Percentiles rank a stretch among this genome's conserved stretches.
phyloP scores from a whole-genome alignment of 2,888 invertebrate genomes.

The Prosapia bicincta region DNA sequence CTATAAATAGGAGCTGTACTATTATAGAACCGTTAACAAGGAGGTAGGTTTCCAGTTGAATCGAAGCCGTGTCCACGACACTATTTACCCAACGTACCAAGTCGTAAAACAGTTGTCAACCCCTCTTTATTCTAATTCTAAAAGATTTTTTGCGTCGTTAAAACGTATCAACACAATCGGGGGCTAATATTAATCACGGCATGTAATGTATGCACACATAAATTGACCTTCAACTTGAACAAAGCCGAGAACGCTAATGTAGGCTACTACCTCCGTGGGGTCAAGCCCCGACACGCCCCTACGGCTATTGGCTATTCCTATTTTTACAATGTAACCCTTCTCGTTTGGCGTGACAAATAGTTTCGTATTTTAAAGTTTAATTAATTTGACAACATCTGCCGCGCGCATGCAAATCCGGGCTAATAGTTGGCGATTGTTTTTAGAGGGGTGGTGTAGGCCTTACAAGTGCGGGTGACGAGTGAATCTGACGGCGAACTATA shows the following conservation, averaged over 20 bases:
- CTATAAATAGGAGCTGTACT: too few species aligned
- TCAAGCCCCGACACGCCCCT: neutral
- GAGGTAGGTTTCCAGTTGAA: too few species aligned
- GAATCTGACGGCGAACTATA: too few species aligned
- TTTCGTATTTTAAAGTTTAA: constrained; percentile 5
- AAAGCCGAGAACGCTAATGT: neutral
- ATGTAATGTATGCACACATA: neutral
- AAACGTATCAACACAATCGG: neutral
- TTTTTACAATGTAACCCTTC: neutral
- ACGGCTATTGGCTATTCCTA: neutral
- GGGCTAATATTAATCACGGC: neutral
- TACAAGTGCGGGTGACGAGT: neutral
- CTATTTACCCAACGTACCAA: too few species aligned
- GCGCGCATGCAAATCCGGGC: neutral
- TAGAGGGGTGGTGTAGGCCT: neutral
- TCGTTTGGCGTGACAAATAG: neutral
- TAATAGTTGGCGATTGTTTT: neutral
- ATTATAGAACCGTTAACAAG: too few species aligned
- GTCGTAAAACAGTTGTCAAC: neutral
- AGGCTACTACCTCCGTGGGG: neutral
- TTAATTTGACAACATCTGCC: constrained; percentile 22
- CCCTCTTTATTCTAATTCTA: neutral
- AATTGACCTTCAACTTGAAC: neutral
- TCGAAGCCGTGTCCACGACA: too few species aligned
- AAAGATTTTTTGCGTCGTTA: neutral